Base-by-base conservation (phyloP, 1,140 invertebrate species). In the Neotoxoptera formosana region DNA sequence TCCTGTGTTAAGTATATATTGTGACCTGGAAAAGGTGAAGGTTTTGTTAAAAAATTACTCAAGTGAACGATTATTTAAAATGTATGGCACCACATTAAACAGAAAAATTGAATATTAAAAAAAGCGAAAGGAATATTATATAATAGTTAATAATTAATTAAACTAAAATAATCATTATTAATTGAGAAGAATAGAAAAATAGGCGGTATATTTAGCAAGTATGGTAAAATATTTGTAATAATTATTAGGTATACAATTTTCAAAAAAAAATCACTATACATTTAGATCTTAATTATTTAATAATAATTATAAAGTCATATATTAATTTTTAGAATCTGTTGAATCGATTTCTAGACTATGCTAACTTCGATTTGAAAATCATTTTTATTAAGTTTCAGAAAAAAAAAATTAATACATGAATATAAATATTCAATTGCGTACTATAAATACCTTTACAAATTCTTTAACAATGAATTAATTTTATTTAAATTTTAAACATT, bases 111-210 rank as follows among this genome's bases (percentile, higher is more conserved):
- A 48, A 88, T 88, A 88, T 51, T 47, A 45, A 53, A 51, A 87
- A 88, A 76, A 88, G 20, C 25, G 86, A 88, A 88, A 88, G 86
- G 45, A 48, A 48, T 88, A 48, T 45, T 88, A 88, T 88, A 88
- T 88, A 88, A 41, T 41, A 88, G 45, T 48, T 34, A n/a, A 48
- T 51, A 88, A 88, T 88, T 51, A 51, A 88, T 51, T 87, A 45
- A 11, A 41, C 23, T 84, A 25, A 8, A 11, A 84, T 84, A 84
- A 30, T 84, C 25, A 84, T 84, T 84, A 41, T 45, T 84, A 14
- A 45, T 25, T 45, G 45, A 6, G 8, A 84, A 84, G 45, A 41
- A 84, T 84, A n/a, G 14, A 84, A 84, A 84, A 41, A 84, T 84
- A 76, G 14, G 23, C 23, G 9, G 3, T 45, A 1, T 45, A 84